Evolutionary conservation across 2,888 invertebrate genomes (phyloP).

Genomic region (Caenorhabditis wallacei): DNA sequence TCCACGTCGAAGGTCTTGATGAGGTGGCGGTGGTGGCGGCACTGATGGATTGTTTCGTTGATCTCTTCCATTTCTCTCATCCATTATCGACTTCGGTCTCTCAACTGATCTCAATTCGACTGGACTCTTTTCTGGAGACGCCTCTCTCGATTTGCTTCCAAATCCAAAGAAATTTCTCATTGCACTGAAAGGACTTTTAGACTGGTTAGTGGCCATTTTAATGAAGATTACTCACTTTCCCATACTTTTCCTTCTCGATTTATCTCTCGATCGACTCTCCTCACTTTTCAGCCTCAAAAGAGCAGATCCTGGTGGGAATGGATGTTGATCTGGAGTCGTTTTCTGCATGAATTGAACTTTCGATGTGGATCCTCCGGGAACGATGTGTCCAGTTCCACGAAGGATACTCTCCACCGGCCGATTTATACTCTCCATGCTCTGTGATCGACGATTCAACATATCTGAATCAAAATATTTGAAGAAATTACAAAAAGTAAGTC

Average conservation of each 20-base stretch:
- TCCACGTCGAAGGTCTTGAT: constrained; percentile 37
- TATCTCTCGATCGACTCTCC: constrained; percentile 61
- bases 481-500: not conserved
- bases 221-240: constrained; percentile 63
- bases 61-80: constrained; percentile 12
- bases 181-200: constrained; percentile 61
- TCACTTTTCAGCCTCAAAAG: constrained; percentile 50
- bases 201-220: constrained; percentile 7
- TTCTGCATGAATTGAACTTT: constrained; percentile 38
- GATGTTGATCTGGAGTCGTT: constrained; percentile 46
- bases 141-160: constrained; percentile 72
- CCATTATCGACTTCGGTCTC: constrained; percentile 29
- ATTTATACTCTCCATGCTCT: constrained; percentile 74
- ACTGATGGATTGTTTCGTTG: not conserved
- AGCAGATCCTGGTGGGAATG: constrained; percentile 69
- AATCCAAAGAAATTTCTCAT: constrained; percentile 74
- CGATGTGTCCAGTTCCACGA: constrained; percentile 46
- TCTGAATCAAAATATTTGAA: constrained; percentile 35
- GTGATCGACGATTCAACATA: constrained; percentile 61
- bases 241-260: constrained; percentile 70
- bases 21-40: constrained; percentile 31
- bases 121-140: constrained; percentile 69
- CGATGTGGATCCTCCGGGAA: not conserved
- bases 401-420: constrained; percentile 53
- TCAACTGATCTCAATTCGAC: constrained; percentile 44